Evolutionary conservation across 2,888 invertebrate species (phyloP), one percentile per base, ranked within the genome.

Genomic region (Caradrina kadenii): DNA sequence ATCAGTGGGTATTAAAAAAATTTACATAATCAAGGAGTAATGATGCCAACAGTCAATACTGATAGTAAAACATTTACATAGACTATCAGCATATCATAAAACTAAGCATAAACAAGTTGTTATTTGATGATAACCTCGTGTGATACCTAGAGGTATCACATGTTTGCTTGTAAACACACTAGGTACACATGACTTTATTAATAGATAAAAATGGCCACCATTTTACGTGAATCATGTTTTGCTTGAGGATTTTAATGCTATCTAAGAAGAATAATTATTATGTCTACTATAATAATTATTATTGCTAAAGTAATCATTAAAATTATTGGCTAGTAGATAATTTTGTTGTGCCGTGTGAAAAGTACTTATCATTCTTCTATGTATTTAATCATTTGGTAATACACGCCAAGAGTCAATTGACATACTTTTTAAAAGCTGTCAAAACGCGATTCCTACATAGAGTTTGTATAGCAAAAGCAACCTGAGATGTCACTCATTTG

Each of bases 111-210:
- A 76, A 76, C 77, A 80, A 61, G 52, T 66, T 63, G 53, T 61
- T 80, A 75, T 65, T 78, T 11, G 54, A 62, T 76, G 78, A 78
- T 78, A 78, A 76, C 72, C 78, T 63, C 42, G 35, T 63, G 54
- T 13, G 7, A 3, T 68, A 52, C n/a, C 15, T 63, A 64, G 13
- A 60, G 58, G 22, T 63, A 77, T 62, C 62, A 77, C 69, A 64
- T 77, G 80, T 69, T 68, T 31, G 19, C 55, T 60, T 71, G 54
- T 76, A 64, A 71, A 78, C 71, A 76, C 39, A 42, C 17, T 49
- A 17, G 1, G n/a, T 48, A 66, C 39, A 60, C 22, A 60, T 1
- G 0, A 1, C 35, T 48, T 42, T 60, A 61, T 22, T 79, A 58
- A 61, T 48, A 61, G 80, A 79, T 73, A 63, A 79, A 65, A 60